Percentiles rank a stretch among this genome's conserved stretches.
Conservation (phyloP, 2,888 invertebrate genomes). For the Cerceris rybyensis region DNA sequence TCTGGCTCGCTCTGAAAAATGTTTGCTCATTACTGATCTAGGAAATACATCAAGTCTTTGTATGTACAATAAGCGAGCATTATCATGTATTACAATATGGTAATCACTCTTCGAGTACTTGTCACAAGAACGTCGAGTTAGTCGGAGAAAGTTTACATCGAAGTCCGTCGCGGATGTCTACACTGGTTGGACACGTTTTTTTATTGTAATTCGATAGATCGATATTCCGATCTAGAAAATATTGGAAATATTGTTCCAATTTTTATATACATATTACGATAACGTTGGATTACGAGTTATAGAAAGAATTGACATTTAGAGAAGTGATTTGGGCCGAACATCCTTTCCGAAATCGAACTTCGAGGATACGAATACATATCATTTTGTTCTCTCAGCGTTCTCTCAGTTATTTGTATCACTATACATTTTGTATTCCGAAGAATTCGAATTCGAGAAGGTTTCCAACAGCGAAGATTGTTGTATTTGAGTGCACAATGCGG, state of each 20-base stretch:
- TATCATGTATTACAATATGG: neutral
- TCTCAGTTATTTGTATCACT: neutral
- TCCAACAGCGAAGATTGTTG: neutral
- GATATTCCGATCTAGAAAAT: neutral
- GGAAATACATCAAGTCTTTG: constrained; percentile 25
- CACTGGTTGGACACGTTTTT: neutral
- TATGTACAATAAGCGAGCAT: constrained; percentile 40
- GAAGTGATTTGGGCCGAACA: constrained; percentile 19
- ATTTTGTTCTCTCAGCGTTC: neutral
- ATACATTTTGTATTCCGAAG: neutral
- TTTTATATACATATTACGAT: constrained; percentile 8
- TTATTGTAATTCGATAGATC: neutral
- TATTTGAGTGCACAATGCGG: neutral
- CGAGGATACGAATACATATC: neutral
- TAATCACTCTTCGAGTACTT: neutral
- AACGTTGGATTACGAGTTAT: constrained; percentile 19
- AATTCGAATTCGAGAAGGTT: constrained; percentile 9
- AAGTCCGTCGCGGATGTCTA: neutral
- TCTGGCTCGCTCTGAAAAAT: too few species aligned
- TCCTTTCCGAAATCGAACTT: constrained; percentile 2
- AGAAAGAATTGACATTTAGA: constrained; percentile 32
- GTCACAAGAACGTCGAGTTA: neutral
- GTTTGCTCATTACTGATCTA: constrained; percentile 2
- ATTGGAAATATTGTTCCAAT: constrained; percentile 14
- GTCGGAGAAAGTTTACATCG: constrained; percentile 11